Evolutionary conservation across 2,797 vertebrate species (phyloP).

Genomic region (Chelon labrosus): DNA sequence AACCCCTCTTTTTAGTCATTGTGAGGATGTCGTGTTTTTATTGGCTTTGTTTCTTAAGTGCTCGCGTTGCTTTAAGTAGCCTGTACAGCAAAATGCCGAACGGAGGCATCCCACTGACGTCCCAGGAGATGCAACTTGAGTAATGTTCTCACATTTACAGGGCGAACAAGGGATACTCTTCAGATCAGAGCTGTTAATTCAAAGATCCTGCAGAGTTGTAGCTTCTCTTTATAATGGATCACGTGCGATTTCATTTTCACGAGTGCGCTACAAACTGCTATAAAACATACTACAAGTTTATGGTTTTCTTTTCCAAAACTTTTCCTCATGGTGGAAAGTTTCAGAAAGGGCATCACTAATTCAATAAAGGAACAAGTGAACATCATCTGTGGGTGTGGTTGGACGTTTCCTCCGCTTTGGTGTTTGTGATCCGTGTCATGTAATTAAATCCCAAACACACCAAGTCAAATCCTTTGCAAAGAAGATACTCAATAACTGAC

Average conservation of each 20-base stretch:
- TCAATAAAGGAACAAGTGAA: conserved; percentile 43
- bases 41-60: conserved; percentile 75
- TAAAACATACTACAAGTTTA: not conserved
- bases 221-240: conserved; percentile 27
- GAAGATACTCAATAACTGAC: conserved; percentile 55
- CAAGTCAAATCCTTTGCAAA: conserved; percentile 52
- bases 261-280: conserved; percentile 1
- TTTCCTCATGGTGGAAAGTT: not conserved
- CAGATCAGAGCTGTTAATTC: conserved; percentile 48
- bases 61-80: conserved; percentile 67
- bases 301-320: not conserved
- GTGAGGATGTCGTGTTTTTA: conserved; percentile 77
- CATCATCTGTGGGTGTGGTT: conserved; percentile 52
- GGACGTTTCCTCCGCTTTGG: conserved; percentile 67
- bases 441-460: conserved; percentile 77
- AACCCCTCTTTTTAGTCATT: conserved; percentile 71
- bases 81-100: conserved; percentile 60
- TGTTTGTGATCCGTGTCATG: conserved; percentile 78
- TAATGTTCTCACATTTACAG: conserved; percentile 74
- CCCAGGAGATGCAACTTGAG: conserved; percentile 69
- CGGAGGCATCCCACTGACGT: conserved; percentile 61
- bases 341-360: conserved; percentile 15
- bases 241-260: not conserved
- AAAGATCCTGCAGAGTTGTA: conserved; percentile 23
- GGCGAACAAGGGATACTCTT: conserved; percentile 63